A percentile compares a stretch with the other conserved stretches of the same genome.
Conservation (phyloP, 2,888 invertebrate genomes). For the Drosophila multiciliata region DNA sequence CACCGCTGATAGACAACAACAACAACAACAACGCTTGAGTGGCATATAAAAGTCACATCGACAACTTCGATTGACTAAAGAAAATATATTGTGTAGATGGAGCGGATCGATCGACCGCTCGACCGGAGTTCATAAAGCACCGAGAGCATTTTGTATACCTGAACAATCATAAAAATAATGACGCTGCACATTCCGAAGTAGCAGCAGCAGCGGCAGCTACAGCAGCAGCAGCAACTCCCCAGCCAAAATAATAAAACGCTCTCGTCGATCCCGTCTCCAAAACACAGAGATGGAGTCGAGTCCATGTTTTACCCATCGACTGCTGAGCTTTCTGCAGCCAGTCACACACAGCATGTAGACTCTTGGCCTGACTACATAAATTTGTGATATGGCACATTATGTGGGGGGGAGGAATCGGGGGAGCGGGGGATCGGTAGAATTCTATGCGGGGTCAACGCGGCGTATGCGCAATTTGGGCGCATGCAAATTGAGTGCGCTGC, state of each 20-base stretch:
- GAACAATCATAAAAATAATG: constrained; percentile 84
- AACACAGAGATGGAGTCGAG: constrained; percentile 15
- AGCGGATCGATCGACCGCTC: constrained; percentile 36
- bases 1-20: constrained; percentile 79
- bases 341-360: constrained; percentile 60
- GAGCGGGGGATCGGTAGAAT: neutral
- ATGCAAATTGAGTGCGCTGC: constrained; percentile 49
- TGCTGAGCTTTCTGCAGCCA: constrained; percentile 52
- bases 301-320: constrained; percentile 24
- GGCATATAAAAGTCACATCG: constrained; percentile 78
- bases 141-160: constrained; percentile 77
- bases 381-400: constrained; percentile 80
- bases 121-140: constrained; percentile 62
- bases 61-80: constrained; percentile 80
- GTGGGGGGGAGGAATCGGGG: constrained; percentile 4
- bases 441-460: constrained; percentile 65
- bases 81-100: constrained; percentile 71
- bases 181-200: constrained; percentile 83
- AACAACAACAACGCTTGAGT: constrained; percentile 63
- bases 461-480: constrained; percentile 74
- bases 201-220: constrained; percentile 37
- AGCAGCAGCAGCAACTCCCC: constrained; percentile 16
- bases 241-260: constrained; percentile 10
- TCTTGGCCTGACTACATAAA: constrained; percentile 57
- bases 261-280: constrained; percentile 13